A percentile compares a stretch with the other conserved stretches of the same genome.
Conservation (phyloP, 2,888 invertebrate species). For the Macaria liturata region DNA sequence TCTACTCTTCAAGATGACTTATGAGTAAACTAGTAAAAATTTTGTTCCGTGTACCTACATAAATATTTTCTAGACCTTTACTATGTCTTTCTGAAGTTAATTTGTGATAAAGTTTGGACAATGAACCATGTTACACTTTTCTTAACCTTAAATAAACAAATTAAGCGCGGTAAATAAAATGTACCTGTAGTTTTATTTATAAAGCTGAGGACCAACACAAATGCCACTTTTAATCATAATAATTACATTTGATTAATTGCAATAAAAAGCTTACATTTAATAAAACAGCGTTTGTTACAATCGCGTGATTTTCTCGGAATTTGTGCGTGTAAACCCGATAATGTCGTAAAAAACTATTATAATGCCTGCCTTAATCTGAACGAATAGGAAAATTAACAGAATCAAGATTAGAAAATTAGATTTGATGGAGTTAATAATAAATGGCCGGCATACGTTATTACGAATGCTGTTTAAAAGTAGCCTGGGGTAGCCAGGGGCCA, state of each 20-base stretch:
- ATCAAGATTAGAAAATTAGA: slow-evolving; percentile 24
- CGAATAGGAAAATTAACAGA: slow-evolving; percentile 18
- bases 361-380: slow-evolving; percentile 13
- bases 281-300: not conserved
- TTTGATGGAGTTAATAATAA: slow-evolving; percentile 25
- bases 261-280: not conserved
- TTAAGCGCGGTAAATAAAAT: too few relatives aligned
- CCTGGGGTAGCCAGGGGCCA: not conserved
- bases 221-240: not conserved
- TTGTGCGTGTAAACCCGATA: slow-evolving; percentile 12
- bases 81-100: too few relatives aligned
- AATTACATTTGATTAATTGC: not conserved
- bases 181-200: too few relatives aligned
- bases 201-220: not conserved
- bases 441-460: slow-evolving; percentile 22
- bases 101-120: too few relatives aligned
- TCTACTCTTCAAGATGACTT: too few relatives aligned
- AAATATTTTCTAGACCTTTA: too few relatives aligned
- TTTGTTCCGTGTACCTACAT: too few relatives aligned
- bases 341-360: slow-evolving; percentile 22
- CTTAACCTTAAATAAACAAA: too few relatives aligned
- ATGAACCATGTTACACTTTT: too few relatives aligned
- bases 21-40: too few relatives aligned
- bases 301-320: not conserved
- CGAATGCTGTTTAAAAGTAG: slow-evolving; percentile 15